Conservation (phyloP, 2,888 invertebrate species). For the Plemyria rubiginata region DNA sequence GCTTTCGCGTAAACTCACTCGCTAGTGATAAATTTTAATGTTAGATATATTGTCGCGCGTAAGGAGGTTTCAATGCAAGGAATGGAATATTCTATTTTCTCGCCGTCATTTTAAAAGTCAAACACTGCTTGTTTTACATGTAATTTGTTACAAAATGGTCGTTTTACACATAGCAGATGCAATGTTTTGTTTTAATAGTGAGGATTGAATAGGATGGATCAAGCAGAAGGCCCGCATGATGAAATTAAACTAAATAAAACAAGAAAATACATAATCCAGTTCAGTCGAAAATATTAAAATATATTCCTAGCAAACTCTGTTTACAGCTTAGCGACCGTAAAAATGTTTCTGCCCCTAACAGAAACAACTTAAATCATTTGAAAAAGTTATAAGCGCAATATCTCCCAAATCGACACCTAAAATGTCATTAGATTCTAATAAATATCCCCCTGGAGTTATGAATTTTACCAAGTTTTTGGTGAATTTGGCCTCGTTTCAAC, state of each 20-base stretch:
- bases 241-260: no score
- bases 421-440: conserved; percentile 80
- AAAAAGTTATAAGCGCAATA: conserved; percentile 62
- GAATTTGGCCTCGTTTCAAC: conserved; percentile 65
- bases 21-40: conserved; percentile 83
- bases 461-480: conserved; percentile 74
- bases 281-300: neutral
- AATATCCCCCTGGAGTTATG: conserved; percentile 73
- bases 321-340: conserved; percentile 1
- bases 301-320: neutral
- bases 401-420: conserved; percentile 81
- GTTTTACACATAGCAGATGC: no score
- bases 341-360: conserved; percentile 22
- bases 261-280: no score
- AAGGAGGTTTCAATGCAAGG: conserved; percentile 37
- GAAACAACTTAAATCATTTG: conserved; percentile 60
- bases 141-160: no score
- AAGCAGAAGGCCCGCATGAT: no score
- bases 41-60: conserved; percentile 74
- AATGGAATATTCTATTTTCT: conserved; percentile 19
- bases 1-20: conserved; percentile 78
- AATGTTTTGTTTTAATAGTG: no score
- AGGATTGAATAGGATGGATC: no score
- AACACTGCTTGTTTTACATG: neutral
- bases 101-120: conserved; percentile 10